These are phyloP conservation scores for Limanda limanda DNA, from an alignment of 2,113 vertebrate genomes.

Conservation along the genomic window DNA sequence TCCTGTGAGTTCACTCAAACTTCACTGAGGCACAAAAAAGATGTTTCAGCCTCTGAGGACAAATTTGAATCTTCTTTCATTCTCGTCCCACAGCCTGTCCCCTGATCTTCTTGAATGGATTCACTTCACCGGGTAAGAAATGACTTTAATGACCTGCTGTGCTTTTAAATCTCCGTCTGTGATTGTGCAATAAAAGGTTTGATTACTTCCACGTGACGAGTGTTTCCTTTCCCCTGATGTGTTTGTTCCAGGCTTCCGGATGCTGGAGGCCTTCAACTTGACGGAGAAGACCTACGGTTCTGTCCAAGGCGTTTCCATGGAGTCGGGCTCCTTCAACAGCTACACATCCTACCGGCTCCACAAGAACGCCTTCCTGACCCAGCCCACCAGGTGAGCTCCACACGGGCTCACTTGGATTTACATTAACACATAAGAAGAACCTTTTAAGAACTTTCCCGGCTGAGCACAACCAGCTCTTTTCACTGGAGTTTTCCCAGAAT, in stretches of 20 bases:
- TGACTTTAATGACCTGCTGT: background rate
- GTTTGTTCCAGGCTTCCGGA: slow-evolving; percentile 89
- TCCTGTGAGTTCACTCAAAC: slow-evolving; percentile 85
- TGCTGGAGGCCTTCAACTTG: slow-evolving; percentile 97
- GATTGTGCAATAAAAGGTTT: background rate
- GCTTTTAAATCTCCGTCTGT: background rate
- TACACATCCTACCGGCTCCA: slow-evolving; percentile 91
- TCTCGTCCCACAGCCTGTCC: slow-evolving; percentile 88
- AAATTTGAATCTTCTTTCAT: no score
- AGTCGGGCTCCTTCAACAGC: slow-evolving; percentile 95
- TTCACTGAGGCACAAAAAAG: no score
- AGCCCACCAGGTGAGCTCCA: slow-evolving; percentile 89
- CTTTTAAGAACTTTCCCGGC: no score
- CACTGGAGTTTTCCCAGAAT: no score
- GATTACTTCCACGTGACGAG: background rate
- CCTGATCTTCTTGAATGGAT: slow-evolving; percentile 95
- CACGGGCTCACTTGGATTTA: no score
- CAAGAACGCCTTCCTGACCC: slow-evolving; percentile 90
- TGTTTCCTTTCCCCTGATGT: background rate
- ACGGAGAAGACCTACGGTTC: slow-evolving; percentile 92
- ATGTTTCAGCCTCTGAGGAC: no score
- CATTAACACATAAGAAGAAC: no score
- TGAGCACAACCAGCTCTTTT: no score
- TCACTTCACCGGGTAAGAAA: slow-evolving; percentile 93
- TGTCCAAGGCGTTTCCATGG: slow-evolving; percentile 92